A percentile compares a stretch with the other conserved stretches of the same genome.
Evolutionary conservation across 2,888 invertebrate genomes (phyloP).

Genomic region (Caenorhabditis macrosperma): DNA sequence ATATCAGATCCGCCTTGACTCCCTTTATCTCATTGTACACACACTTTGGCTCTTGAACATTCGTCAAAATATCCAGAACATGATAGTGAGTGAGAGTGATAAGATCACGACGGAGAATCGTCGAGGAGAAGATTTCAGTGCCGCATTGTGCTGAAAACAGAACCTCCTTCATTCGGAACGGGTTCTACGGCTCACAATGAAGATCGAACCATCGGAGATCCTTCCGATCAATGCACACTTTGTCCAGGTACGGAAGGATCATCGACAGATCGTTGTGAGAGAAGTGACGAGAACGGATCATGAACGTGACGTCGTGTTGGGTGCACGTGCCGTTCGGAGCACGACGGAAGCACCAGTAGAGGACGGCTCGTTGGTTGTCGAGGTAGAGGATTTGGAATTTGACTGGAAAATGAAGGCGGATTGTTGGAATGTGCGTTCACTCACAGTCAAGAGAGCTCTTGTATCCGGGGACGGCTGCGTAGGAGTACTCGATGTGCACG

Average conservation of each 20-base stretch:
- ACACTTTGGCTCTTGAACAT: constrained; percentile 72
- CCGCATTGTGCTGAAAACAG: constrained; percentile 71
- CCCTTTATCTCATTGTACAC: constrained; percentile 61
- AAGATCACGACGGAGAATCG: constrained; percentile 66
- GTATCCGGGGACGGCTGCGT: constrained; percentile 57
- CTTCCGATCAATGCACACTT: constrained; percentile 65
- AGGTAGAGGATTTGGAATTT: constrained; percentile 67
- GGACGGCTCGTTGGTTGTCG: constrained; percentile 70
- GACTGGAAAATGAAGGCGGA: constrained; percentile 54
- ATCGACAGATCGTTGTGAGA: constrained; percentile 68
- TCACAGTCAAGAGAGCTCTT: constrained; percentile 34
- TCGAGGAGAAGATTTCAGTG: constrained; percentile 64
- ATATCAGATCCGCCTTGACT: constrained; percentile 64
- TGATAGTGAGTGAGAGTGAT: constrained; percentile 70
- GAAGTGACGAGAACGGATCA: constrained; percentile 67
- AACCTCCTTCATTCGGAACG: background rate
- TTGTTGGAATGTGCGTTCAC: background rate
- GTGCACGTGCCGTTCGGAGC: constrained; percentile 61
- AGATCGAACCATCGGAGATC: constrained; percentile 72
- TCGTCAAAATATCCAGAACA: constrained; percentile 71
- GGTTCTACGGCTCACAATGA: constrained; percentile 58
- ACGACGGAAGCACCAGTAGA: constrained; percentile 68
- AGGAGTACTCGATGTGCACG: constrained; percentile 63
- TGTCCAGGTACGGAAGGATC: constrained; percentile 67
- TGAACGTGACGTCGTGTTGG: constrained; percentile 66